Evolutionary conservation across 2,113 vertebrate species (phyloP).

Genomic region (Antechinus flavipes): DNA sequence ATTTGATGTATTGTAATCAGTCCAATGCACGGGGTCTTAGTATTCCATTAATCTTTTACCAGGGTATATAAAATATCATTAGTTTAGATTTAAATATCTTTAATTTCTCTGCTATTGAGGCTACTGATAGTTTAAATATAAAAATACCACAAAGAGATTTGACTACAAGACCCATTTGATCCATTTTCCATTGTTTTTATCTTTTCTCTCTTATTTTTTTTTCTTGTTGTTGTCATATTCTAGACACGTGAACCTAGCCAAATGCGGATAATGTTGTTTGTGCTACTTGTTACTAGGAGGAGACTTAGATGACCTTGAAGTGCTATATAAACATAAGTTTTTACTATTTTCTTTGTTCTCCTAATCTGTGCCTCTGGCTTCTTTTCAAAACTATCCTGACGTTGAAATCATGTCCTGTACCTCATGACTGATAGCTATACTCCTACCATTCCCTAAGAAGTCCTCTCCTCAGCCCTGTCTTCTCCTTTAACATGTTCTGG

Average conservation of each 20-base stretch:
- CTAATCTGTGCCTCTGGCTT: background rate
- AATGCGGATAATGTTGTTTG: background rate
- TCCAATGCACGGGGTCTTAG: background rate
- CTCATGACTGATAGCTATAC: background rate
- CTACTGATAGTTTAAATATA: background rate
- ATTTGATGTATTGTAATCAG: background rate
- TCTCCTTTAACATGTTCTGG: background rate
- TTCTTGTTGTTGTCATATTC: background rate
- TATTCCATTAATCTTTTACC: background rate
- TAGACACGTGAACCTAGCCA: background rate
- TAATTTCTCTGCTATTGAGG: background rate
- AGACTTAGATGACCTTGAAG: background rate
- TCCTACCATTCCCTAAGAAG: background rate
- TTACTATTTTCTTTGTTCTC: background rate
- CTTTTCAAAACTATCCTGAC: background rate
- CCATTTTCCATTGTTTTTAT: background rate
- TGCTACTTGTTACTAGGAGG: background rate
- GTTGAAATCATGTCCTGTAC: background rate
- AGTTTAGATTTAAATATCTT: background rate
- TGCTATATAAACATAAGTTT: background rate
- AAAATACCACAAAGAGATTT: background rate
- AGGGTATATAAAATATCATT: background rate
- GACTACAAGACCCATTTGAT: background rate
- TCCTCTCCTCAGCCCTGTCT: background rate
- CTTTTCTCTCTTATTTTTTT: background rate